A percentile compares a stretch with the other conserved stretches of the same genome.
phyloP scores from a whole-genome alignment of 2,888 invertebrate species.

The Lymantria monacha region DNA sequence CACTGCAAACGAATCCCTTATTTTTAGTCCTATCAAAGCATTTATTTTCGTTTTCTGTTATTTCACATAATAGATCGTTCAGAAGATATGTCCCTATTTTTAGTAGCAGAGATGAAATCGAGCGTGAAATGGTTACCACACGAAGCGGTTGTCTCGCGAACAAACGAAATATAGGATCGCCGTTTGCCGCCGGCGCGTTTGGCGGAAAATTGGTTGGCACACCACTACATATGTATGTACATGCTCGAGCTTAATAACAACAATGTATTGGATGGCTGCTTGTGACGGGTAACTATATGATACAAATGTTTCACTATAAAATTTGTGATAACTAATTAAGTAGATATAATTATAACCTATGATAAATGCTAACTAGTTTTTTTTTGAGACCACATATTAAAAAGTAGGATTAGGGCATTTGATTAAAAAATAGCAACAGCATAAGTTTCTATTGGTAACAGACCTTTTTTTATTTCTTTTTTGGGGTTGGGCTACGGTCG shows the following conservation, averaged over 20 bases:
- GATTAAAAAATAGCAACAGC: too few species aligned
- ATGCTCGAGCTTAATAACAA: slow-evolving; percentile 37
- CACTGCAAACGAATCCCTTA: not conserved
- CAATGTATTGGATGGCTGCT: slow-evolving; percentile 35
- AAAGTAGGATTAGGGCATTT: too few species aligned
- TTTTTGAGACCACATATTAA: too few species aligned
- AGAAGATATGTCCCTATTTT: slow-evolving; percentile 58
- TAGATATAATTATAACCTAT: not conserved
- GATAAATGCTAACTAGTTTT: too few species aligned
- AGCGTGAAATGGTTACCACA: slow-evolving; percentile 78
- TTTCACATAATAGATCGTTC: slow-evolving; percentile 47
- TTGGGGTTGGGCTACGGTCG: too few species aligned
- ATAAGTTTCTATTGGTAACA: too few species aligned
- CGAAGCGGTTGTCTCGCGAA: slow-evolving; percentile 70
- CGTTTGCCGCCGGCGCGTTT: slow-evolving; percentile 57
- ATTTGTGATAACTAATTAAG: not conserved
- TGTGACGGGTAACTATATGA: slow-evolving; percentile 19
- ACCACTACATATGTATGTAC: slow-evolving; percentile 27
- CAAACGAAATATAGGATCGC: slow-evolving; percentile 66
- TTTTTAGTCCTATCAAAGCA: slow-evolving; percentile 21
- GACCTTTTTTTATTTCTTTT: too few species aligned
- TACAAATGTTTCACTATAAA: slow-evolving; percentile 5
- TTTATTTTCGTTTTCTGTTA: slow-evolving; percentile 38
- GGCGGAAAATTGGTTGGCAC: slow-evolving; percentile 72
- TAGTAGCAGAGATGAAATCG: slow-evolving; percentile 69